Evolutionary conservation across 2,113 vertebrate genomes (phyloP), one percentile per base, ranked within the genome.

Genomic region (Egretta garzetta): DNA sequence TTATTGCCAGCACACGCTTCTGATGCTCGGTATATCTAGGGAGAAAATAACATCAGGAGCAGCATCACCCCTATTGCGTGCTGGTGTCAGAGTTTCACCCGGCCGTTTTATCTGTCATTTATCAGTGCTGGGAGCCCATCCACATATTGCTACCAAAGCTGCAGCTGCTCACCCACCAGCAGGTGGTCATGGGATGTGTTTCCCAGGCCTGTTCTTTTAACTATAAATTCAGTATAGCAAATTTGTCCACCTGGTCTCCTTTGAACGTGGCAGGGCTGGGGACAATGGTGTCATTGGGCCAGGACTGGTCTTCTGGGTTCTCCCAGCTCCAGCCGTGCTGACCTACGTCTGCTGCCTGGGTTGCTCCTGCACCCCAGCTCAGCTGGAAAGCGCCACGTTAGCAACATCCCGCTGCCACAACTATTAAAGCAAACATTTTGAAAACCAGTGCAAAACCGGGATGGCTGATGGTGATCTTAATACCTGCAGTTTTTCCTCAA

Each of bases 1-100:
- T 10, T 37, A 75, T 39, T 56, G 43, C 50, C 4, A 6, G 55
- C 2, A 16, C 1, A 0, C 2, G 22, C 20, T 87, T 94, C 47
- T 87, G 74, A 56, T 60, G 66, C 33, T 81, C 0, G 0, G 72
- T 47, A 39, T 19, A 71, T 72, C 52, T 21, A 81, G 52, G n/a
- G 77, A 75, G 87, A 93, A 96, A 96, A 91, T 43, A 67, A 59
- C 4, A 1, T 64, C 74, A 80, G 80, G 71, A 96, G 55, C 84
- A 94, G 90, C 4, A 0, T 86, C 82, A 94, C 39, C 45, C 58
- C 58, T 30, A 50, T 12, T 49, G 77, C 10, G 14, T 30, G 58
- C 23, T 64, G 89, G 88, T 90, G 74, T 47, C 60, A 43, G 41
- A 68, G 80, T 64, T 74, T 71, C 0, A 0, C 58, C 52, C 1